Evolutionary conservation across 2,797 vertebrate genomes (phyloP), one percentile per base, ranked within the genome.

Genomic region (Rhabdomys pumilio): DNA sequence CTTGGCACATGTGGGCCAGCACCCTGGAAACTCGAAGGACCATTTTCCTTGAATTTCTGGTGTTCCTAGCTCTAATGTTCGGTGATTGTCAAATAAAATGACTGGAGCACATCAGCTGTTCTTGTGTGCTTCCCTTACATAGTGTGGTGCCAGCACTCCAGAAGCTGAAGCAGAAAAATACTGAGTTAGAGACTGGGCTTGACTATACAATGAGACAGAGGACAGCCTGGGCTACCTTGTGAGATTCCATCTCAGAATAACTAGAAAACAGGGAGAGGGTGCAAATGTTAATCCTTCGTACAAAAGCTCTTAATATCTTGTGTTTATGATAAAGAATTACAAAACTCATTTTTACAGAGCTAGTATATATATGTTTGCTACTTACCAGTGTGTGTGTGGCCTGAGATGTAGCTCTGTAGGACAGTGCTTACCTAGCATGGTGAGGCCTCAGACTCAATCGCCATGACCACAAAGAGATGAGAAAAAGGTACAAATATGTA

Each of bases 261-360:
- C 4, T 6, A 61, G 38, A 59, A 89, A 93, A 94, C 59, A 69
- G 34, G 85, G 4, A 0, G 11, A 2, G 1, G 6, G 81, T 63
- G 17, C 15, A 73, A 41, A 12, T 72, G 13, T 29, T n/a, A 77
- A 47, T 86, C 79, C 47, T 65, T 81, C 80, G 4, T 76, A 29
- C 53, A 83, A 81, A 88, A 76, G 57, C 76, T 20, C 69, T 47
- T 34, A 93, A 10, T n/a, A 34, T 91, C 59, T 67, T 82, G n/a
- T 53, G 31, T 31, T 95, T 82, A 14, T 31, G 79, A 38, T 47
- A 83, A 93, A 93, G 76, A 95, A 84, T 82, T 47, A 82, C 38
- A 65, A 96, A 95, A 82, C 24, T 34, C 59, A 13, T 59, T 69
- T 38, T 91, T 75, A 53, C 8, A 75, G 53, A 13, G 73, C 13